Conservation (phyloP, 1,140 invertebrate genomes). For the Cydia strobilella region DNA sequence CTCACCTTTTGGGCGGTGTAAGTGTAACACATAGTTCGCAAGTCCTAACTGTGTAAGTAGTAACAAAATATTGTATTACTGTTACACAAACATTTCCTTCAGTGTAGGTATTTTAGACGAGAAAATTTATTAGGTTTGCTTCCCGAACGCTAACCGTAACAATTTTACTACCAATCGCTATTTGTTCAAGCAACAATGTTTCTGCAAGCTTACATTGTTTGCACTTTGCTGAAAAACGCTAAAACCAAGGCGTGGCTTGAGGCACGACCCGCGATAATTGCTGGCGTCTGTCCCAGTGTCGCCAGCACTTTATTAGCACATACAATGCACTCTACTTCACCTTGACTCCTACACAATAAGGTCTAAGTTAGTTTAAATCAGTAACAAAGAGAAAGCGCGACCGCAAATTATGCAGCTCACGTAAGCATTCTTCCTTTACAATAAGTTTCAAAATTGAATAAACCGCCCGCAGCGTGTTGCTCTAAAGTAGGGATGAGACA, state of each 20-base stretch:
- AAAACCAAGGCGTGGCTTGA: conserved; percentile 11
- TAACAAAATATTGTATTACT: too few species aligned
- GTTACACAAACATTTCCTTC: too few species aligned
- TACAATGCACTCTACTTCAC: not conserved
- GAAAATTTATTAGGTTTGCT: not conserved
- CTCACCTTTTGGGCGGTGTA: too few species aligned
- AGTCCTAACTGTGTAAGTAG: too few species aligned
- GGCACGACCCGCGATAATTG: not conserved
- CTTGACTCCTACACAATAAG: not conserved
- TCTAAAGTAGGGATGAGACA: not conserved
- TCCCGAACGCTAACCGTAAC: too few species aligned
- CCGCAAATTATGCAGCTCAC: not conserved
- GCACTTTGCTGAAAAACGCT: conserved; percentile 15
- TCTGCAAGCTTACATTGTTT: not conserved
- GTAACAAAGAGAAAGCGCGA: not conserved
- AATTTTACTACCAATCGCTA: not conserved
- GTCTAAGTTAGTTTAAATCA: not conserved
- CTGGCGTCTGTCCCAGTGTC: conserved; percentile 1
- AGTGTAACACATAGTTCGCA: too few species aligned
- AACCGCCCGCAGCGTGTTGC: not conserved
- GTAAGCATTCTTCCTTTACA: not conserved
- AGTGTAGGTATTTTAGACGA: too few species aligned
- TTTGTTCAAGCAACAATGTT: not conserved
- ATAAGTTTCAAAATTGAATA: conserved; percentile 12
- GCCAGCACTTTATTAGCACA: not conserved